phyloP scores from a whole-genome alignment of 2,113 vertebrate species.

The Heliornis fulica region DNA sequence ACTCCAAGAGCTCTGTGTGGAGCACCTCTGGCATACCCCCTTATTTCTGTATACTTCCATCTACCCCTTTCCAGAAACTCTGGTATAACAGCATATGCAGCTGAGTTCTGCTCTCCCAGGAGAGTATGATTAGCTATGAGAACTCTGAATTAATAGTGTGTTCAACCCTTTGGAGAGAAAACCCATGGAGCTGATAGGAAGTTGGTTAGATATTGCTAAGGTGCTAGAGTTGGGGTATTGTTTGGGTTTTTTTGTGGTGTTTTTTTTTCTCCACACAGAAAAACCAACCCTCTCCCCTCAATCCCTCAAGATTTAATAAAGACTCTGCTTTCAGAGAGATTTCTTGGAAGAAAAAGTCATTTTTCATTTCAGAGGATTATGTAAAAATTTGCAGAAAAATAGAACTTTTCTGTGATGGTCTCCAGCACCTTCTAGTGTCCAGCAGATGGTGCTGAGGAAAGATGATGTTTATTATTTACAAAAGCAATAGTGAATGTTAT shows the following conservation, averaged over 20 bases:
- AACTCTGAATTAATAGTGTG: neutral
- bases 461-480: neutral
- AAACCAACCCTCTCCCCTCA: too few relatives aligned
- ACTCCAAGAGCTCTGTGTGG: neutral
- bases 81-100: accelerated
- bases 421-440: neutral
- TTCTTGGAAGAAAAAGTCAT: neutral
- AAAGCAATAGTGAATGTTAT: neutral
- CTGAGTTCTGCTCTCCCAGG: neutral
- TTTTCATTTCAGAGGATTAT: neutral
- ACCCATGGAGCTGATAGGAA: neutral
- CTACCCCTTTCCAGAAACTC: neutral
- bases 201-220: neutral
- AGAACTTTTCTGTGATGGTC: neutral
- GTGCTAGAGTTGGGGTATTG: neutral
- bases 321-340: neutral
- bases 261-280: too few relatives aligned
- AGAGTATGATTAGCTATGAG: neutral
- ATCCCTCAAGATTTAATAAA: neutral
- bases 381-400: neutral
- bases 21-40: accelerated
- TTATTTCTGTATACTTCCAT: neutral
- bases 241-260: too few relatives aligned
- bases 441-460: neutral
- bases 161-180: neutral